Percentiles rank a stretch among this genome's conserved stretches.
Conservation (phyloP, 2,888 invertebrate species). For the Drosophila buzzatii region DNA sequence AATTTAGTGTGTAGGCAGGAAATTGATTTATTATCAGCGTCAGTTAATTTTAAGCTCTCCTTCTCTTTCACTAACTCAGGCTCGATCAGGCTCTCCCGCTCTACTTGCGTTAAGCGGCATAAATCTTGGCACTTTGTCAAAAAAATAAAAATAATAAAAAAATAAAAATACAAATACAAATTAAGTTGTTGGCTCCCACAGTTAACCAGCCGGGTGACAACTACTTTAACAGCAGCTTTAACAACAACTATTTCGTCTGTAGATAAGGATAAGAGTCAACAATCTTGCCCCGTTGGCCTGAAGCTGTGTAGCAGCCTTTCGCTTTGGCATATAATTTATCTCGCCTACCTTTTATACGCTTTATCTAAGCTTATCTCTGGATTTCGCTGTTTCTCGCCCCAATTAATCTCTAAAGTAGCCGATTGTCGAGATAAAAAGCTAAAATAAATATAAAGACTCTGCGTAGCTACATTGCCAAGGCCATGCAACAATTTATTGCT, state of each 20-base stretch:
- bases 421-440: slow-evolving; percentile 30
- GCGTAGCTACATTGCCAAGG: neutral
- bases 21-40: slow-evolving; percentile 81
- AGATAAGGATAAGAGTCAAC: slow-evolving; percentile 68
- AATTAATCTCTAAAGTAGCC: slow-evolving; percentile 49
- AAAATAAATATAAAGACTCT: slow-evolving; percentile 9
- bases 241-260: slow-evolving; percentile 50
- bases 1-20: slow-evolving; percentile 80
- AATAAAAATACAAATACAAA: slow-evolving; percentile 67
- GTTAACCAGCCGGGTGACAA: slow-evolving; percentile 63
- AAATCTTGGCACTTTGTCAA: slow-evolving; percentile 54
- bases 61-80: neutral
- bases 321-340: slow-evolving; percentile 68
- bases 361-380: slow-evolving; percentile 59
- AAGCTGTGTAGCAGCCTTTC: slow-evolving; percentile 48
- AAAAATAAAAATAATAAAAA: slow-evolving; percentile 41
- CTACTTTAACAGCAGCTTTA: slow-evolving; percentile 30
- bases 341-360: slow-evolving; percentile 45
- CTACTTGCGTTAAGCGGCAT: slow-evolving; percentile 64
- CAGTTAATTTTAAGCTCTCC: slow-evolving; percentile 65
- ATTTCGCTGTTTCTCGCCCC: slow-evolving; percentile 51
- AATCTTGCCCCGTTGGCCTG: slow-evolving; percentile 7
- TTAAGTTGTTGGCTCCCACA: slow-evolving; percentile 82
- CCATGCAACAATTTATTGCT: neutral
- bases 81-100: neutral